phyloP scores from a whole-genome alignment of 2,888 invertebrate species.

The Nesidiocoris tenuis region DNA sequence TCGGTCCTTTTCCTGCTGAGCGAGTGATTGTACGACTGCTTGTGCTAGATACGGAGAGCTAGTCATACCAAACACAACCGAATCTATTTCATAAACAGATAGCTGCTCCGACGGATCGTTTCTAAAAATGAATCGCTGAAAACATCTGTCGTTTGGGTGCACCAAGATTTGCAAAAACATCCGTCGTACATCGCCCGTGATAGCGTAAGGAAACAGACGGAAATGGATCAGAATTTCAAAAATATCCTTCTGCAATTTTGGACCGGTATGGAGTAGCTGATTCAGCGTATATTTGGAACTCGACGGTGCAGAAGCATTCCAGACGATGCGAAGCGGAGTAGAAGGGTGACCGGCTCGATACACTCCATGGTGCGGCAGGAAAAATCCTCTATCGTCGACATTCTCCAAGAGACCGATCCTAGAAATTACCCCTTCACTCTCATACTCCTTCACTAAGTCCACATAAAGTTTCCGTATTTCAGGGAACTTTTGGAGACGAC shows the following conservation, averaged over 20 bases:
- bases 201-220: background rate
- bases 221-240: background rate
- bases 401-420: background rate
- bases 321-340: background rate
- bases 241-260: background rate
- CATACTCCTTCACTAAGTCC: background rate
- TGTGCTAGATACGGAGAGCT: background rate
- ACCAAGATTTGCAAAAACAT: background rate
- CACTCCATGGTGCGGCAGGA: background rate
- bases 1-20: background rate
- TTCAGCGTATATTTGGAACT: background rate
- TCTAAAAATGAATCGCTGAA: background rate
- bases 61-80: background rate
- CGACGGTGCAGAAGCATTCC: background rate
- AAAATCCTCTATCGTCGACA: background rate
- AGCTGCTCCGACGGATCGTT: background rate
- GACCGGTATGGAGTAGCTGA: background rate
- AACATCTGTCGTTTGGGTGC: background rate
- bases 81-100: background rate
- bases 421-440: background rate
- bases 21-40: background rate
- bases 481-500: background rate
- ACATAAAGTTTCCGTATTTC: background rate
- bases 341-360: background rate
- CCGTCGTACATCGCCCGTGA: background rate